A percentile compares a stretch with the other conserved stretches of the same genome.
phyloP scores from a whole-genome alignment of 2,888 invertebrate species.

The Agrilus mali region DNA sequence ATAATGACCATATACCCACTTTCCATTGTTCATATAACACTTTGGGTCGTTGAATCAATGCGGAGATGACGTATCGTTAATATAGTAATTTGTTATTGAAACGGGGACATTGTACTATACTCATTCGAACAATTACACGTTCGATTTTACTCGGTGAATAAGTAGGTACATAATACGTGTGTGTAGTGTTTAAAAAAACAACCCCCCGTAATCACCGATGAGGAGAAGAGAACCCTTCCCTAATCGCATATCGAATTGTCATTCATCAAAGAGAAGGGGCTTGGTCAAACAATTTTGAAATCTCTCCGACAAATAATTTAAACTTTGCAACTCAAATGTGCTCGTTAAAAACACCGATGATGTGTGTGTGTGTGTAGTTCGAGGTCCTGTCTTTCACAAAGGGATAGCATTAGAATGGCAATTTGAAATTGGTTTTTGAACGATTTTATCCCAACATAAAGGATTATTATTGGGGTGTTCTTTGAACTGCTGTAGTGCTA shows the following conservation, averaged over 20 bases:
- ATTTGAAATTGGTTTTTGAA: too few relatives aligned
- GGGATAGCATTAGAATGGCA: too few relatives aligned
- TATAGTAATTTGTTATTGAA: constrained; percentile 30
- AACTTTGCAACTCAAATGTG: constrained; percentile 3
- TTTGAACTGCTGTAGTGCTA: too few relatives aligned
- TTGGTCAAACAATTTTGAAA: constrained; percentile 28
- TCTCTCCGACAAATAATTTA: constrained; percentile 15
- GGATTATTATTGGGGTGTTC: too few relatives aligned
- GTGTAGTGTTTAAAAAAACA: constrained; percentile 22
- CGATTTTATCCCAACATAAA: too few relatives aligned
- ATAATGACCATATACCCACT: too few relatives aligned
- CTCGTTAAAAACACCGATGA: too few relatives aligned
- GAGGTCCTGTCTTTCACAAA: too few relatives aligned
- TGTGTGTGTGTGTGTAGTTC: too few relatives aligned
- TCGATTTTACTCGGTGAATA: constrained; percentile 10
- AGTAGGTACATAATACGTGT: too few relatives aligned
- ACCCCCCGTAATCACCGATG: constrained; percentile 26
- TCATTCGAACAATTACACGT: constrained; percentile 13
- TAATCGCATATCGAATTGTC: constrained; percentile 32
- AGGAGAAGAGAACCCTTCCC: constrained; percentile 27
- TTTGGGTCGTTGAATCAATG: too few relatives aligned
- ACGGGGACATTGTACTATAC: constrained; percentile 25
- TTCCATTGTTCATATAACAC: too few relatives aligned
- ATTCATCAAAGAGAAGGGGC: constrained; percentile 23
- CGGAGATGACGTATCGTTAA: constrained; percentile 25